Evolutionary conservation across 2,888 invertebrate genomes (phyloP), one percentile per base, ranked within the genome.

Genomic region (Diarsia brunnea): DNA sequence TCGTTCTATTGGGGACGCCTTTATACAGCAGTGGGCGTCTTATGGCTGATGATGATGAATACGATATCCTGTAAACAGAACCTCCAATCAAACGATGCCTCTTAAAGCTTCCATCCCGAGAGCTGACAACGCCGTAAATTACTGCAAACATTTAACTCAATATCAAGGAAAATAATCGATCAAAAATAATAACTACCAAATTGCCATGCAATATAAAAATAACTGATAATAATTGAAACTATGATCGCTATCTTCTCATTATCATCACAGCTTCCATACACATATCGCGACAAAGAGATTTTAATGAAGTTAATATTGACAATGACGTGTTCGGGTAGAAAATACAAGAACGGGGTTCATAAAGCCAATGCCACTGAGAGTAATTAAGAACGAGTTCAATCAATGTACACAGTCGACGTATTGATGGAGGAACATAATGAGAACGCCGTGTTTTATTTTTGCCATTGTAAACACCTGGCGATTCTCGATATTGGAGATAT

Each of bases 271-370:
- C 51, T 69, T 69, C 21, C 58, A 68, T 70, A 55, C 55, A 38
- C 21, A 74, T 55, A 21, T 31, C 60, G 55, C 49, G 38, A 78
- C 73, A 87, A 84, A 87, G 87, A 73, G 79, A 84, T 75, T 82
- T 75, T 74, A 85, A 81, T 75, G 16, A 82, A 73, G 72, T 49
- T 65, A 38, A 45, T 69, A 80, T 74, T 73, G 63, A 74, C 67
- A 75, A 69, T 73, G 21, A 72, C 45, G 66, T 60, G 53, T 69
- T 75, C 74, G 64, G 12, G 60, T 24, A 43, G 24, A 74, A 75
- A 78, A 80, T 71, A 76, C 65, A 31, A 21, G 10, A 31, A 58
- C 24, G 2, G 19, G 4, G n/a, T 19, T 27, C 67, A 69, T 65
- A 51, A 53, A 63, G 55, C 16, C 55, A 66, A 38, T n/a, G 47